Base-by-base conservation (phyloP, 2,113 vertebrate genomes). In the Coracopsis vasa region DNA sequence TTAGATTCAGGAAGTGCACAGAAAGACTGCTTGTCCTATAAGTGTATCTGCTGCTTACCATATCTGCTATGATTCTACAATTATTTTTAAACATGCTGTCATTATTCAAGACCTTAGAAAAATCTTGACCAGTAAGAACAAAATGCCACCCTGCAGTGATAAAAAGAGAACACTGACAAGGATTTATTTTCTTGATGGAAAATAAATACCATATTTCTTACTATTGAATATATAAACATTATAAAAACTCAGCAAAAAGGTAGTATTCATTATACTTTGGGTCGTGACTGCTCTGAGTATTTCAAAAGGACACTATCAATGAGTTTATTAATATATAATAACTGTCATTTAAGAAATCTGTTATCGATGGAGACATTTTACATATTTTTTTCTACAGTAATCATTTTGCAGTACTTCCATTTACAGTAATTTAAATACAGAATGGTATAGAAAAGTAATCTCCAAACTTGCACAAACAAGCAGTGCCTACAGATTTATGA, bases 321-420 rank as follows among this genome's bases (percentile, higher is more conserved):
- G 2, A 71, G 14, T 44, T 28, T 51, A 44, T 41, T 50, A 39
- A 60, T 35, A 48, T 16, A 24, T 47, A 54, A 1, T 39, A 37
- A 31, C 3, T 73, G 4, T 62, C 6, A 35, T 39, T 86, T 77
- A 62, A 81, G 8, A n/a, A 17, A 21, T 54, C 9, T 50, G 0
- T 37, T 66, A 24, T 39, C 24, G 10, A 60, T 45, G 13, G 6
- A 71, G 7, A 1, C 10, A 77, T 47, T 80, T 65, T 27, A 35
- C 16, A 23, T 60, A 8, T 51, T 35, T 37, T 70, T 91, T 78
- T 3, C 25, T 29, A n/a, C 9, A n/a, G 5, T 65, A 60, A 51
- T 0, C 0, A 47, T 56, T 90, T 69, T 62, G 2, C 16, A 37
- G 8, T 67, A 53, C 6, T 24, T 62, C 8, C 0, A 4, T 48